phyloP scores from a whole-genome alignment of 2,113 vertebrate species.

The Corapipo altera region DNA sequence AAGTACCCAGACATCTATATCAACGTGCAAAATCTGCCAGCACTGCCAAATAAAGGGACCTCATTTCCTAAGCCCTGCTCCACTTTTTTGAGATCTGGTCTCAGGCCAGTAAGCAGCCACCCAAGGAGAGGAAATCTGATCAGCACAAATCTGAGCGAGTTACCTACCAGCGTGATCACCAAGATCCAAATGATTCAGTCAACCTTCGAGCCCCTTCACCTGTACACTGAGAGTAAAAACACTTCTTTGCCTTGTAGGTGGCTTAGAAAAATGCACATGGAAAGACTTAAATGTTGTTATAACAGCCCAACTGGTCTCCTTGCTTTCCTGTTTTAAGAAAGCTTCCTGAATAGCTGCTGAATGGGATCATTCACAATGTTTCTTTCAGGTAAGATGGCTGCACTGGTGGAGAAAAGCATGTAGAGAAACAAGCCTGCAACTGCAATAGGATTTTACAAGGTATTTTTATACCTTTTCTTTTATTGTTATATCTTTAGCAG shows the following conservation, averaged over 20 bases:
- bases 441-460: background rate
- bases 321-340: background rate
- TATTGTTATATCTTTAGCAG: background rate
- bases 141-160: background rate
- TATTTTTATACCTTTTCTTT: background rate
- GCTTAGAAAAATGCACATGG: background rate
- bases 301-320: background rate
- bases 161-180: background rate
- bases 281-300: background rate
- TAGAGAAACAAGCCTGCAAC: background rate
- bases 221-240: background rate
- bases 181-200: background rate
- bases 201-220: background rate
- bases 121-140: background rate
- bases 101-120: background rate
- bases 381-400: background rate
- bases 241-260: background rate
- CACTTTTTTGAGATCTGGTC: background rate
- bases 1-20: background rate
- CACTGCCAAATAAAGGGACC: background rate
- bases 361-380: background rate
- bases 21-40: background rate
- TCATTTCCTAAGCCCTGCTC: background rate
- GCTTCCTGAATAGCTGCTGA: background rate
- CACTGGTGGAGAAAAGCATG: background rate